phyloP scores from a whole-genome alignment of 2,113 vertebrate genomes.

The Empidonax alnorum region DNA sequence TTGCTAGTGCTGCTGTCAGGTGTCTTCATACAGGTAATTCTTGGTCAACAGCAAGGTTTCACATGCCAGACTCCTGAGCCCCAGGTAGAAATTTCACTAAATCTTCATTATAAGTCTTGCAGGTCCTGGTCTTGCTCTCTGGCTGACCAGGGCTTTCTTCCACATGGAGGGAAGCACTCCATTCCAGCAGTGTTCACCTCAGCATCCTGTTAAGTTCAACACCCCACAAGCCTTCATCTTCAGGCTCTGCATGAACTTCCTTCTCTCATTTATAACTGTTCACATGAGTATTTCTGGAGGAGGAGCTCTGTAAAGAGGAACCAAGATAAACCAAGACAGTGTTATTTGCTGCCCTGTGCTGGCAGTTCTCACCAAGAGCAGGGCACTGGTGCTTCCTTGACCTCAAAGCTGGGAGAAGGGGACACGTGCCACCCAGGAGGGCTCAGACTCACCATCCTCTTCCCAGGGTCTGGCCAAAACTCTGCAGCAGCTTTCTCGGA shows the following conservation, averaged over 20 bases:
- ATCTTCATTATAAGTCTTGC: not conserved
- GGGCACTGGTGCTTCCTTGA: not conserved
- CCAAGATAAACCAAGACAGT: not conserved
- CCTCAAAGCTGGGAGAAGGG: not conserved
- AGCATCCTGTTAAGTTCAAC: not conserved
- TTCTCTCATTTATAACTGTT: not conserved
- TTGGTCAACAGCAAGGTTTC: not conserved
- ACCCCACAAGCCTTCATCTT: not conserved
- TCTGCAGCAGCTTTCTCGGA: not conserved
- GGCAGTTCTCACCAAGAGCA: accelerated
- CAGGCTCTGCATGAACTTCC: not conserved
- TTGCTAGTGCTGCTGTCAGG: not conserved
- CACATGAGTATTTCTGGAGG: not conserved
- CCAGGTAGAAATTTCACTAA: not conserved
- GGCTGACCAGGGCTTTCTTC: not conserved
- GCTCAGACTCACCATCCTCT: accelerated
- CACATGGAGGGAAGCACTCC: accelerated
- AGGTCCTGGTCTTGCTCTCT: not conserved
- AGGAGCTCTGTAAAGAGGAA: not conserved
- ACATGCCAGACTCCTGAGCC: not conserved
- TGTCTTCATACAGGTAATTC: not conserved
- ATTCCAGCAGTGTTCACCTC: not conserved
- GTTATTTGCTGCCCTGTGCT: accelerated
- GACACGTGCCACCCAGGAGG: not conserved
- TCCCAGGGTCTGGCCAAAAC: accelerated